Percentiles rank a stretch among this genome's conserved stretches.
Conservation (phyloP, 2,888 invertebrate genomes). For the Drosophila picticornis region DNA sequence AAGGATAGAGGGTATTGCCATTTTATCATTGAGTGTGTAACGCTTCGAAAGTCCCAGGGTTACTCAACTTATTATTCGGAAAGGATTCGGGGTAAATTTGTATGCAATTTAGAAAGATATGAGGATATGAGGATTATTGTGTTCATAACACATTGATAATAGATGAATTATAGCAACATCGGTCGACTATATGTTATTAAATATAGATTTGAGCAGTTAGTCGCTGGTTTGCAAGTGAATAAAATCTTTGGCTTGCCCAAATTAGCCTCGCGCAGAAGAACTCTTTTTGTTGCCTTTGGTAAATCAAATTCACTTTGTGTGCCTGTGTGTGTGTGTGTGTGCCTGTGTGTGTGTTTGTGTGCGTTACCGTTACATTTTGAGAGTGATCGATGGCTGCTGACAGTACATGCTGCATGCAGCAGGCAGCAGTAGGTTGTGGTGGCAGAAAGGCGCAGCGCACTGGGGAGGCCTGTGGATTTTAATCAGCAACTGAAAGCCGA, state of each 20-base stretch:
- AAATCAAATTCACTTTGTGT: conserved; percentile 56
- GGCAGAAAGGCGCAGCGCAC: neutral
- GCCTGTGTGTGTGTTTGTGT: conserved; percentile 10
- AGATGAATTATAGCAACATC: neutral
- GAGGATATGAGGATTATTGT: neutral
- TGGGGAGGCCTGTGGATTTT: conserved; percentile 54
- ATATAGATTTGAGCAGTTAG: neutral
- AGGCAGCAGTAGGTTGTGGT: neutral
- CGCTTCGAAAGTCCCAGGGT: neutral
- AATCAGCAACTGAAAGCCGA: conserved; percentile 71
- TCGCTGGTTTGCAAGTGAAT: neutral
- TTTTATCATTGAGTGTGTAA: neutral
- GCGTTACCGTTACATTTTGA: conserved; percentile 59
- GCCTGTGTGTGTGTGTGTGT: conserved; percentile 7
- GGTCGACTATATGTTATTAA: neutral
- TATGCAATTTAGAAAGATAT: neutral
- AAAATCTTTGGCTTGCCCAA: neutral
- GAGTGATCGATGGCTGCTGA: conserved; percentile 74
- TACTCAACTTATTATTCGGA: neutral
- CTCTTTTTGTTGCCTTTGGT: conserved; percentile 22
- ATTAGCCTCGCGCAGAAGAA: neutral
- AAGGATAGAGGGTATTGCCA: neutral
- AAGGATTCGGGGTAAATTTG: neutral
- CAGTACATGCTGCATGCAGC: conserved; percentile 29
- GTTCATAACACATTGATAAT: neutral